Evolutionary conservation across 2,888 invertebrate species (phyloP), one percentile per base, ranked within the genome.

Genomic region (Pseudococcus longispinus): DNA sequence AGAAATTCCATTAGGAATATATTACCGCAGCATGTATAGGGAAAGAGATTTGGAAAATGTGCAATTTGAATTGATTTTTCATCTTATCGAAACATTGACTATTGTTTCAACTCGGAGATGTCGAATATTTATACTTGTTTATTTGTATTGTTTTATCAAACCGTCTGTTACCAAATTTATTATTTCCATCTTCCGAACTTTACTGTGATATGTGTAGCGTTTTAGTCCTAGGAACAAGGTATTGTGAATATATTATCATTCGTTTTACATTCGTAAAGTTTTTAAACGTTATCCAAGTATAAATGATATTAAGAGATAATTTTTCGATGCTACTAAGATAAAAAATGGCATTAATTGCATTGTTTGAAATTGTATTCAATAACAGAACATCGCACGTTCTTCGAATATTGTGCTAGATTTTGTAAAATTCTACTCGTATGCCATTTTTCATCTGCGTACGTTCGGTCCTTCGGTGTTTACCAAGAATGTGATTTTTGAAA

Each of bases 121-220:
- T 42, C 77, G 20, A 42, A 80, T 80, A 80, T 80, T 42, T 74
- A 74, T 20, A 42, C n/a, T 42, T 20, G 42, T 80, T 80, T 70
- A 42, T 80, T 80, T 80, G 77, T 80, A 80, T 37, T 80, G 42
- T 80, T 80, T n/a, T 80, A 80, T 80, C 42, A 80, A 80, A 80
- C 18, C 77, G 77, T 42, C 77, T 80, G 77, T 80, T 80, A 80
- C 77, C 77, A 80, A 42, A 80, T 42, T 32, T 18, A 80, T 84
- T 55, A 80, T 86, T 85, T 86, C 86, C 86, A 86, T 86, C 86
- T 86, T 86, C 86, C 86, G 77, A 86, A 86, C 86, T 86, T 86
- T 86, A 77, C 86, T 86, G 86, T 86, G 86, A 86, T 86, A 86
- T 86, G 86, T 80, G 86, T 86, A 77, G 86, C 86, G 86, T 86